Evolutionary conservation across 2,888 invertebrate genomes (phyloP), one percentile per base, ranked within the genome.

Genomic region (Julus scandinavius): DNA sequence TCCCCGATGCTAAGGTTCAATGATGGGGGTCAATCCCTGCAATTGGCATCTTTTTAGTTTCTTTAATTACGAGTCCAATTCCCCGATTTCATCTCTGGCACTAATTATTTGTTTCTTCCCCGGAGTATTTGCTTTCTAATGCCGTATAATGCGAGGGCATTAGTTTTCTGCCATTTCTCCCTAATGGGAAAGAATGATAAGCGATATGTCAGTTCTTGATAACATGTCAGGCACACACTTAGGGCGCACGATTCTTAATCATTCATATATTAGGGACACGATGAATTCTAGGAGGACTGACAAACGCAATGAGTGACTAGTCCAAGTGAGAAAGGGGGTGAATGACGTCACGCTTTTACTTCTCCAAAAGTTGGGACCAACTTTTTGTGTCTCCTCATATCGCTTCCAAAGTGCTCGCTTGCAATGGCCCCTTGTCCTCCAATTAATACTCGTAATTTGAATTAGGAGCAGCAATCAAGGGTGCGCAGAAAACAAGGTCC

Each of bases 41-140:
- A 49, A 49, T 6, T 58, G 58, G 58, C 58, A 58, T 58, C 58
- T 58, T 58, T 58, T 58, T 58, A 58, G 58, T n/a, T 58, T 58
- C 58, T 6, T 58, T 58, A 58, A 58, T 58, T 58, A 58, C 58
- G 58, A n/a, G 58, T n/a, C n/a, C 49, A 49, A 49, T 58, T 9
- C 58, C 58, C 58, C 58, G 58, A 58, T 58, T 58, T n/a, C 17
- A 5, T 58, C n/a, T 5, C 58, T n/a, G n/a, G 15, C 15, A 58
- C n/a, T 58, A 58, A 58, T 58, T 58, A 58, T 58, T 58, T 58
- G 58, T 58, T 58, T 58, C 58, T 58, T 58, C 58, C 58, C 58
- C 58, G n/a, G 58, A n/a, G 58, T 58, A 58, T 58, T 15, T 58
- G 58, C 58, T n/a, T 58, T n/a, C 58, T 58, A 58, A 58, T 58